Conservation (phyloP, 1,140 invertebrate genomes). For the Halictus rubicundus region DNA sequence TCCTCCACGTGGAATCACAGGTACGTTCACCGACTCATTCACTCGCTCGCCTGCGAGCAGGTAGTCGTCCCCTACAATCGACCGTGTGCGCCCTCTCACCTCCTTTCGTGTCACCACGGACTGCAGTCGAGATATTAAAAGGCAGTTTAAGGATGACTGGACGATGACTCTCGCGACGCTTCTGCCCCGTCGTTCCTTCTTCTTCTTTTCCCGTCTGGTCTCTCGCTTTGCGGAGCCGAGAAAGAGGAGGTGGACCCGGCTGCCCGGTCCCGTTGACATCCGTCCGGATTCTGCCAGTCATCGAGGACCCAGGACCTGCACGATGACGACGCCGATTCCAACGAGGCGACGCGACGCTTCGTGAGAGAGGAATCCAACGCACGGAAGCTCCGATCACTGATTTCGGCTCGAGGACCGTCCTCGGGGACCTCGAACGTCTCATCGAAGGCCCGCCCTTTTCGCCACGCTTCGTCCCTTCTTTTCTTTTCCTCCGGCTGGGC, state of each 20-base stretch:
- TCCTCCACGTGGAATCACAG: slow-evolving; percentile 32
- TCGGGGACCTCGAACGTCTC: background rate
- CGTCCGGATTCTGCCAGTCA: slow-evolving; percentile 55
- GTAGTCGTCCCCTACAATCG: slow-evolving; percentile 68
- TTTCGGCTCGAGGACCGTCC: background rate
- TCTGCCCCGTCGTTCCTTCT: slow-evolving; percentile 41
- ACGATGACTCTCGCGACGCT: slow-evolving; percentile 68
- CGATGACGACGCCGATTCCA: slow-evolving; percentile 55
- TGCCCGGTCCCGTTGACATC: slow-evolving; percentile 60
- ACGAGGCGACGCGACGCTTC: slow-evolving; percentile 21
- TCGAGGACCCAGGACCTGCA: slow-evolving; percentile 41
- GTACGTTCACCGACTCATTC: slow-evolving; percentile 1
- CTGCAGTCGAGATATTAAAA: slow-evolving; percentile 72
- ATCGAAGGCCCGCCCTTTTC: slow-evolving; percentile 37
- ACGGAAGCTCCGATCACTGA: slow-evolving; percentile 52
- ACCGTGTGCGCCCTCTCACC: slow-evolving; percentile 63
- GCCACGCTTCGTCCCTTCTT: slow-evolving; percentile 6
- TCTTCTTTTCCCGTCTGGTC: slow-evolving; percentile 28
- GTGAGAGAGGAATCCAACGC: slow-evolving; percentile 55
- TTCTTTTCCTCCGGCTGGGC: slow-evolving; percentile 6
- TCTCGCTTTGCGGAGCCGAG: background rate
- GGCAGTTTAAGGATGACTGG: slow-evolving; percentile 75
- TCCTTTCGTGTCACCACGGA: slow-evolving; percentile 73
- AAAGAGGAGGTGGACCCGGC: slow-evolving; percentile 38
- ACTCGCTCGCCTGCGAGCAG: slow-evolving; percentile 65